phyloP scores from a whole-genome alignment of 2,113 vertebrate genomes.

The Dendrocopos noguchii region DNA sequence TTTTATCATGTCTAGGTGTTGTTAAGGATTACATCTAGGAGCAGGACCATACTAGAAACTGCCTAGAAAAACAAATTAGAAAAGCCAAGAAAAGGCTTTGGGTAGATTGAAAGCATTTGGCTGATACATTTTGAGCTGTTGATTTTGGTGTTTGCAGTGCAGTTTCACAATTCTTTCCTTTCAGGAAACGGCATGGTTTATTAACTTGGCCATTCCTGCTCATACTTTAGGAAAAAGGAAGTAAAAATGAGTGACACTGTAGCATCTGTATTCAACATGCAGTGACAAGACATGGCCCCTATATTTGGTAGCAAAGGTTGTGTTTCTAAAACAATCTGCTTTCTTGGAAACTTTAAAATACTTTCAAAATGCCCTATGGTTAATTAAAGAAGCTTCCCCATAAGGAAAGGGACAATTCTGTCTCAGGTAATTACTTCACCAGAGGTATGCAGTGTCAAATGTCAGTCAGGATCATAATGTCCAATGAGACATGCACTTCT shows the following conservation, averaged over 20 bases:
- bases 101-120: neutral
- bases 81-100: neutral
- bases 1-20: neutral
- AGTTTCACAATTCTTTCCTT: neutral
- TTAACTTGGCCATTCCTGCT: neutral
- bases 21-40: neutral
- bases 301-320: fast-evolving
- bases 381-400: neutral
- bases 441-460: neutral
- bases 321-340: neutral
- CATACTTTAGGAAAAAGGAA: neutral
- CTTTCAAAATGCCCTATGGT: neutral
- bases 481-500: neutral
- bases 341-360: neutral
- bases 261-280: neutral
- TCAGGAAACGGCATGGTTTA: neutral
- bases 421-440: neutral
- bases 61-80: no score
- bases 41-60: neutral
- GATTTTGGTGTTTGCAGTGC: neutral
- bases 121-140: neutral
- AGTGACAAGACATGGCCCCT: neutral
- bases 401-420: neutral
- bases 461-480: neutral
- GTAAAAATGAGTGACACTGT: neutral